Evolutionary conservation across 1,140 invertebrate genomes (phyloP).

Genomic region (Drosophila oshimai): DNA sequence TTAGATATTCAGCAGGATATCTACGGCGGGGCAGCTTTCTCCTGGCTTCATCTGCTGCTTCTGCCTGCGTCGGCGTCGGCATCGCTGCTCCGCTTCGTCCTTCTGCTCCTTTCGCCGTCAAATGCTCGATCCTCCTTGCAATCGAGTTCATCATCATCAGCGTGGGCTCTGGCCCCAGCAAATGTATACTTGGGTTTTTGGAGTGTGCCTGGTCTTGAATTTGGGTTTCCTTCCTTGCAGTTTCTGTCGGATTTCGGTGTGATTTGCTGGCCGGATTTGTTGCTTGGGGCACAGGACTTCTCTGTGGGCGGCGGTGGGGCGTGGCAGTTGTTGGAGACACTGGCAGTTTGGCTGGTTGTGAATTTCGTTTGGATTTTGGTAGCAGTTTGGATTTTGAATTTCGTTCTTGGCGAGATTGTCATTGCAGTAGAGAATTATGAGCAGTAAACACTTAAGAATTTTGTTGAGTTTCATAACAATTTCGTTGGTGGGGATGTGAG

Average conservation of each 20-base stretch:
- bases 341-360: conserved; percentile 39
- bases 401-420: conserved; percentile 30
- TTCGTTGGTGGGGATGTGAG: conserved; percentile 35
- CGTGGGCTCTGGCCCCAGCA: conserved; percentile 18
- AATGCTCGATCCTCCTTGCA: conserved; percentile 60
- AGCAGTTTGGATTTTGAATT: conserved; percentile 20
- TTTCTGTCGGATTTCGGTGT: conserved; percentile 62
- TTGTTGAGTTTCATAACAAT: conserved; percentile 79
- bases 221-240: conserved; percentile 77
- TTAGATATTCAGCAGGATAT: conserved; percentile 76
- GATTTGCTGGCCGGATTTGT: conserved; percentile 58
- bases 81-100: conserved; percentile 20
- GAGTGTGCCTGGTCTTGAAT: conserved; percentile 51
- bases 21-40: conserved; percentile 53
- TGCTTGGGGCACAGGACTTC: conserved; percentile 48
- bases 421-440: conserved; percentile 68
- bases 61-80: conserved; percentile 47
- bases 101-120: conserved; percentile 62
- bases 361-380: conserved; percentile 26
- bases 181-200: conserved; percentile 31
- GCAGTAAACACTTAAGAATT: conserved; percentile 71
- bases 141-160: conserved; percentile 62
- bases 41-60: conserved; percentile 61
- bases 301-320: conserved; percentile 20
- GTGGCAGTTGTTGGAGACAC: conserved; percentile 27